Evolutionary conservation across 2,797 vertebrate genomes (phyloP), one percentile per base, ranked within the genome.

Genomic region (Streptopelia turtur): DNA sequence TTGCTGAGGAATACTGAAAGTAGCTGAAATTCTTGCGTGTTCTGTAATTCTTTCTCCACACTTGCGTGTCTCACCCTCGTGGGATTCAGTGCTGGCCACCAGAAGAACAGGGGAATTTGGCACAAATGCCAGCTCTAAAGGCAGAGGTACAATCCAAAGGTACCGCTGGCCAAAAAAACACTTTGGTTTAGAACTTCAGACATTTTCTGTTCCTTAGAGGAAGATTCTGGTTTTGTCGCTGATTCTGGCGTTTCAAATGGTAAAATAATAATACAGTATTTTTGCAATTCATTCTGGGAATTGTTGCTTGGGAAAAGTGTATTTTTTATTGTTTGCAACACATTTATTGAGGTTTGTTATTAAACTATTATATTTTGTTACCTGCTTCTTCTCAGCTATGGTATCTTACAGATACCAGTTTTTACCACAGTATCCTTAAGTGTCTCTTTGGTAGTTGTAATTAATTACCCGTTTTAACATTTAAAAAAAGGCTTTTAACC

Each of bases 401-500:
- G 7, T 2, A 8, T 30, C 10, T 6, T 2, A 31, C 33, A 16
- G 15, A 10, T 5, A 24, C 6, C 10, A 7, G 9, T 25, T 6
- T 30, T 47, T 13, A 43, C 37, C 60, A 16, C n/a, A 18, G 9
- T 10, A 2, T 1, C 39, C 10, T 30, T 5, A 4, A 4, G 13
- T 3, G 31, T 18, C 55, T 43, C 39, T 8, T 21, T 16, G 18
- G 33, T 3, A 10, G 9, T 10, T 3, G 9, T 3, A 6, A 0
- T 1, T 22, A 24, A 16, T 3, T 1, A 4, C 5, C 0, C 0
- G 3, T 1, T 21, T n/a, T 45, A 17, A 31, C 11, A 5, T 9
- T 22, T 6, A 7, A 1, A 6, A 47, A 33, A 25, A 13, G 10
- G 8, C 13, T 71, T 88, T 71, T 1, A 23, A 1, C 14, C 10